Evolutionary conservation across 2,113 vertebrate genomes (phyloP), one percentile per base, ranked within the genome.

Genomic region (Callipepla californica): DNA sequence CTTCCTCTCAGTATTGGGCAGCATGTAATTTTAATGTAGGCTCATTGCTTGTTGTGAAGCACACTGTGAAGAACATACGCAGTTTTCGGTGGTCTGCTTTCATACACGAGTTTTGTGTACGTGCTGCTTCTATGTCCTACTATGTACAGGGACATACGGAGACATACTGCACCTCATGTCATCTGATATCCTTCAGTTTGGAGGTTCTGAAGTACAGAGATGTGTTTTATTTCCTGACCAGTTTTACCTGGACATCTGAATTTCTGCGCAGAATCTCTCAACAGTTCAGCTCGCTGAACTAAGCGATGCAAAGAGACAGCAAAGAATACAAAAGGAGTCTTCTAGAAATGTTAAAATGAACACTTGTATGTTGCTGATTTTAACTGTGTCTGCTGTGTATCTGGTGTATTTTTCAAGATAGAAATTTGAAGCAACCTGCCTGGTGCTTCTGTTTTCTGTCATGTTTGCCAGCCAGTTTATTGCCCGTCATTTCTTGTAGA

Each of bases 391-490:
- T 67, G 68, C 57, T n/a, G 0, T 26, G 57, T 57, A 9, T 75
- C 69, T 84, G 75, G 13, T 75, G 36, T 53, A 2, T 79, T 90
- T 63, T 74, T 38, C 15, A 50, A 72, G 80, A 28, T 32, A 67
- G 28, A 32, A 61, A 79, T 48, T 50, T 26, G 38, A 12, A 2
- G 8, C 53, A 75, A 7, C 85, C 48, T 42, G 76, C n/a, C 50
- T 38, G 21, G 3, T 69, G 79, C 80, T 38, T 87, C 86, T 95
- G 83, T 34, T 85, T 73, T 40, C 92, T 91, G 91, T 87, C 91
- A 67, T 73, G 42, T 38, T 73, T 51, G 57, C 76, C 42, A 5
- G 1, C 32, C 1, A 12, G 57, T 50, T 68, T 79, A 77, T 69
- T 85, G 80, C 80, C 92, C 88, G 1, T 77, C 38, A 8, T 90